Evolutionary conservation across 30 jellyfish, hydroid and myxozoan genomes (phyloP).

Genomic region (Cassiopea xamachana): DNA sequence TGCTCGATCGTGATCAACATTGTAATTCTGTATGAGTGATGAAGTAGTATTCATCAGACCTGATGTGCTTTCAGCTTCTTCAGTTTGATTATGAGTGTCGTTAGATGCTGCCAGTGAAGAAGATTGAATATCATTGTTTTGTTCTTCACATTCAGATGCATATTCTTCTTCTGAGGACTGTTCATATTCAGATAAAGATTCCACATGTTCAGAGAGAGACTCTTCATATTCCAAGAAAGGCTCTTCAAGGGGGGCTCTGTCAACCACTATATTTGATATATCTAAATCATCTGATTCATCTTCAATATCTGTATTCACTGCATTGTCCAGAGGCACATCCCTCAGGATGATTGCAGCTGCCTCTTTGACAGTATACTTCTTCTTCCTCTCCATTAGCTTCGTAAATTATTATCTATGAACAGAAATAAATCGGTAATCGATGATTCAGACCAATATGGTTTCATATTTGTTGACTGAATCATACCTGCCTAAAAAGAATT

Average conservation of each 20-base stretch:
- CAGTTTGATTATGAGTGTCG: conserved; percentile 2
- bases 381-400: neutral
- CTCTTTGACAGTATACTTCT: neutral
- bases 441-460: neutral
- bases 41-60: conserved; percentile 12
- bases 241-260: neutral
- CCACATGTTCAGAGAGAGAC: neutral
- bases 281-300: conserved; percentile 20
- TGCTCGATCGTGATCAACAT: conserved; percentile 32
- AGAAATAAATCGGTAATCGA: neutral
- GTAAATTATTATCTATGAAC: neutral
- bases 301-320: conserved; percentile 23
- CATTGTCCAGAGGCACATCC: conserved; percentile 43
- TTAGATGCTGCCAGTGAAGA: conserved; percentile 4
- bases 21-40: conserved; percentile 17
- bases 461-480: neutral
- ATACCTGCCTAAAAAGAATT: neutral
- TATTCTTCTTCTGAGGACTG: conserved; percentile 6
- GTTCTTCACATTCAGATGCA: neutral
- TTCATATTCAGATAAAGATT: conserved; percentile 7
- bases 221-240: conserved; percentile 1
- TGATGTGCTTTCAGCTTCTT: neutral
- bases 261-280: conserved; percentile 6
- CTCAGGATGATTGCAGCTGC: conserved; percentile 2
- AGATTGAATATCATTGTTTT: neutral